Percentiles rank a stretch among this genome's conserved stretches.
Evolutionary conservation across 2,888 invertebrate species (phyloP).

Genomic region (Diadegma fenestrale): DNA sequence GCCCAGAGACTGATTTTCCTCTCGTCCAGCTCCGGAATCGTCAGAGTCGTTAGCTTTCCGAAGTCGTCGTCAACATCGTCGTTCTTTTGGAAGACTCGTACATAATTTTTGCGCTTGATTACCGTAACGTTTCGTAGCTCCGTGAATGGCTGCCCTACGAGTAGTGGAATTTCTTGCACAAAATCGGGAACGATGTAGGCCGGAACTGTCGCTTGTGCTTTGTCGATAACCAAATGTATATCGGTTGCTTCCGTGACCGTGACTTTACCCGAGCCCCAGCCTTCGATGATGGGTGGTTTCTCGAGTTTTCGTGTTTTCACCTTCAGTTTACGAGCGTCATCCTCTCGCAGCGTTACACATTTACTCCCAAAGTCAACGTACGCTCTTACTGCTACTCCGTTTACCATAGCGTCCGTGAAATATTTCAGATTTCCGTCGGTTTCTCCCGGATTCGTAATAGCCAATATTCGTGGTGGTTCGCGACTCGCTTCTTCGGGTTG

Average conservation of each 20-base stretch:
- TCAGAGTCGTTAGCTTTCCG: conserved; percentile 33
- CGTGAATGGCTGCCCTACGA: conserved; percentile 48
- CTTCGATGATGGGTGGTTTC: conserved; percentile 25
- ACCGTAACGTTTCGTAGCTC: conserved; percentile 40
- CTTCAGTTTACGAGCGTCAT: conserved; percentile 6
- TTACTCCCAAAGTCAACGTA: conserved; percentile 47
- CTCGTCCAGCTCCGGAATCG: conserved; percentile 38
- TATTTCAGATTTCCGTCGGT: conserved; percentile 47
- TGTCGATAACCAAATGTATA: conserved; percentile 28
- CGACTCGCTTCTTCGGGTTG: not conserved
- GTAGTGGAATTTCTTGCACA: conserved; percentile 44
- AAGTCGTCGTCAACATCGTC: conserved; percentile 25
- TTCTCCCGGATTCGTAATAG: conserved; percentile 34
- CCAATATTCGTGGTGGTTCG: conserved; percentile 31
- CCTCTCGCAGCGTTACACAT: conserved; percentile 37
- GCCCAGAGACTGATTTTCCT: conserved; percentile 53
- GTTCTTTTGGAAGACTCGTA: conserved; percentile 36
- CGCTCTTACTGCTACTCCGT: conserved; percentile 36
- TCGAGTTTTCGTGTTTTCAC: not conserved
- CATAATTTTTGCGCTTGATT: conserved; percentile 26
- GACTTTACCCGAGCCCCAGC: conserved; percentile 18
- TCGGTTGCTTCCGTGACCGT: not conserved
- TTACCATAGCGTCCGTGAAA: conserved; percentile 41
- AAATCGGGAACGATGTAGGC: conserved; percentile 33
- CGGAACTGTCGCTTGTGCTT: conserved; percentile 8